Evolutionary conservation across 2,888 invertebrate species (phyloP).

Genomic region (Lepidonotus clava): DNA sequence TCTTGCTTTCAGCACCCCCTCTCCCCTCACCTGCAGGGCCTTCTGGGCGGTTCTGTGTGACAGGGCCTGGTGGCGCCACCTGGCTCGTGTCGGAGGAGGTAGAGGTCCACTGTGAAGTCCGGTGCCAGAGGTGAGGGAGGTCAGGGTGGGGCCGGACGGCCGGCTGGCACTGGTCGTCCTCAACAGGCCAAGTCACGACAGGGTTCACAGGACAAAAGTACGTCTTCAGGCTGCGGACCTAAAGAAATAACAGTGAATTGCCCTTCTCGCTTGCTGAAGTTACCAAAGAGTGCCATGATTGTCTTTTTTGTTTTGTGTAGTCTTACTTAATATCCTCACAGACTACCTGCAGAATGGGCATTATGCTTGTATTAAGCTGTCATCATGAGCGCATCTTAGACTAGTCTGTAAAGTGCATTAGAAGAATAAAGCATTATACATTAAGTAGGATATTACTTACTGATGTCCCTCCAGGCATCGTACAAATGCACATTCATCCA

Average conservation of each 20-base stretch:
- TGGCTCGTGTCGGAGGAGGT: background rate
- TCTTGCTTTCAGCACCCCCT: background rate
- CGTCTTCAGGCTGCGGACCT: background rate
- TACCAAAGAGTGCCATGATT: background rate
- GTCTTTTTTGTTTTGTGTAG: background rate
- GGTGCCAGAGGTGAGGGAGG: background rate
- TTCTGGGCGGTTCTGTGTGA: background rate
- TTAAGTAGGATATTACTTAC: too few relatives aligned
- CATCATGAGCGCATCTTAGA: too few relatives aligned
- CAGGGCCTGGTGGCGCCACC: background rate
- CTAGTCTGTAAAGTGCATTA: too few relatives aligned
- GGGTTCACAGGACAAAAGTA: background rate
- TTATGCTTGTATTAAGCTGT: background rate
- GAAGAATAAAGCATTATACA: too few relatives aligned
- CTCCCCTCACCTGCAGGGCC: background rate
- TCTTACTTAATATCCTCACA: background rate
- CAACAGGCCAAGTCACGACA: background rate
- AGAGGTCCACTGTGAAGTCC: conserved; percentile 16
- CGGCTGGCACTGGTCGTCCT: background rate
- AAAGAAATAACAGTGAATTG: background rate
- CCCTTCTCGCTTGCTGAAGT: background rate
- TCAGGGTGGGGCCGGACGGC: background rate
- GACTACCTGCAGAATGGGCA: background rate
- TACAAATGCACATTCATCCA: too few relatives aligned
- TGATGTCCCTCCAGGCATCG: too few relatives aligned